These are phyloP conservation scores for Polydrusus pterygomalis DNA, from an alignment of 2,888 invertebrate species.

Conservation along the genomic window DNA sequence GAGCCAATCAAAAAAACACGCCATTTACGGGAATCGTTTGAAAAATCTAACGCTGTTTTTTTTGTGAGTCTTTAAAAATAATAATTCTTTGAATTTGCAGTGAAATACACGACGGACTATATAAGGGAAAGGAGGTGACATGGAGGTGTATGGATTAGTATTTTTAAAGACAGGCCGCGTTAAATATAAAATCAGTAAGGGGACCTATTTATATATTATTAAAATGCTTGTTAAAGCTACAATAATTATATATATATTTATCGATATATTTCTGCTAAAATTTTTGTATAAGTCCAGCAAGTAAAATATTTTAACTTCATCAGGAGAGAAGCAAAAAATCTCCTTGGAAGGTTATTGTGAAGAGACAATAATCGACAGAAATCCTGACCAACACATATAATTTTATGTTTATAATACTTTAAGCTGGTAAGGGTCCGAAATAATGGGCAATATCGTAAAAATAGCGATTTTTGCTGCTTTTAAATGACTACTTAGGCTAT, in stretches of 20 bases:
- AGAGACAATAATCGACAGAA: constrained; percentile 72
- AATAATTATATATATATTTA: constrained; percentile 36
- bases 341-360: constrained; percentile 72
- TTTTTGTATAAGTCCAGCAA: constrained; percentile 47
- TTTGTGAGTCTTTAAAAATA: constrained; percentile 49
- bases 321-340: constrained; percentile 55
- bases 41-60: constrained; percentile 30
- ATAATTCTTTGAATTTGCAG: neutral
- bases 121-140: neutral
- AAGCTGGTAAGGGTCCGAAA: constrained; percentile 75
- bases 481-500: constrained; percentile 27
- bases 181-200: constrained; percentile 62
- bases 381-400: constrained; percentile 61
- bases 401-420: constrained; percentile 55
- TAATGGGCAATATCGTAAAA: constrained; percentile 64
- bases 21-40: constrained; percentile 43
- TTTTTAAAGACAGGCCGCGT: constrained; percentile 45
- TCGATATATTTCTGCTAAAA: constrained; percentile 45
- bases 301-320: constrained; percentile 64
- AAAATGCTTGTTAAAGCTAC: constrained; percentile 35
- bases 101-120: neutral
- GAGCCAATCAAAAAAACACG: constrained; percentile 72
- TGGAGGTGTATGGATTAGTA: constrained; percentile 24
- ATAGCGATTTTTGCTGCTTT: constrained; percentile 56
- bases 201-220: constrained; percentile 65